Percentiles rank a stretch among this genome's conserved stretches.
Evolutionary conservation across 2,797 vertebrate genomes (phyloP).

Genomic region (Cirrhinus molitorella): DNA sequence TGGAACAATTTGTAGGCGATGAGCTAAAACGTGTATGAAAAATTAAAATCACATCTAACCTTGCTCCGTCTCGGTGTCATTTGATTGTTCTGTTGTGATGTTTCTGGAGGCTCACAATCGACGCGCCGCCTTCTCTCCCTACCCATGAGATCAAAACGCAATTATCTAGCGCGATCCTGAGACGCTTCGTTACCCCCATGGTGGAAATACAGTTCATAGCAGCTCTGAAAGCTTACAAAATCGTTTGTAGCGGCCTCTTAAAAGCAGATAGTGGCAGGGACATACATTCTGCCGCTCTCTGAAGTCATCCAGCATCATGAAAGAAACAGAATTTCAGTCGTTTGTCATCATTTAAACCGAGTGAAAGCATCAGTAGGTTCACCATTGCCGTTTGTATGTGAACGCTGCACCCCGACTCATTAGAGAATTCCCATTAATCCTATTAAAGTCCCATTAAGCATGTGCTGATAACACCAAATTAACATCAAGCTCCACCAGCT

Average conservation of each 20-base stretch:
- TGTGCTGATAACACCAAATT: conserved; percentile 79
- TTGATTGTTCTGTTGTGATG: conserved; percentile 33
- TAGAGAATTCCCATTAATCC: conserved; percentile 79
- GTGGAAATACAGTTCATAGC: conserved; percentile 49
- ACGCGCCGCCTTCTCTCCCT: conserved; percentile 15
- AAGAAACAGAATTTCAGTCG: conserved; percentile 8
- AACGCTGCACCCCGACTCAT: conserved; percentile 69
- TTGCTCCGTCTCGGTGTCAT: conserved; percentile 23
- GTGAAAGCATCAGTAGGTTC: conserved; percentile 55
- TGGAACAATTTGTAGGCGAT: conserved; percentile 40
- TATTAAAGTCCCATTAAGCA: conserved; percentile 82
- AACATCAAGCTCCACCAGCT: conserved; percentile 74
- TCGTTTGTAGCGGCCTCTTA: conserved; percentile 2
- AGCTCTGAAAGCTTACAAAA: conserved; percentile 32
- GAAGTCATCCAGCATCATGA: neutral
- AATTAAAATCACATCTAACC: conserved; percentile 54
- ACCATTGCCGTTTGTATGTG: conserved; percentile 58
- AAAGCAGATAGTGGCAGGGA: conserved; percentile 4
- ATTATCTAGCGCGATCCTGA: conserved; percentile 32
- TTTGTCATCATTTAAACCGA: conserved; percentile 37
- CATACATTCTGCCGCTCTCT: neutral
- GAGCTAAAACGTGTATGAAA: conserved; percentile 59
- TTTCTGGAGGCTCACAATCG: conserved; percentile 35
- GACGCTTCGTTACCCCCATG: conserved; percentile 38
- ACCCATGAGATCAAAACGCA: conserved; percentile 47